Percentiles rank a stretch among this genome's conserved stretches.
These are phyloP conservation scores for Catocala fraxini DNA, from an alignment of 2,888 invertebrate species.

Conservation along the genomic window DNA sequence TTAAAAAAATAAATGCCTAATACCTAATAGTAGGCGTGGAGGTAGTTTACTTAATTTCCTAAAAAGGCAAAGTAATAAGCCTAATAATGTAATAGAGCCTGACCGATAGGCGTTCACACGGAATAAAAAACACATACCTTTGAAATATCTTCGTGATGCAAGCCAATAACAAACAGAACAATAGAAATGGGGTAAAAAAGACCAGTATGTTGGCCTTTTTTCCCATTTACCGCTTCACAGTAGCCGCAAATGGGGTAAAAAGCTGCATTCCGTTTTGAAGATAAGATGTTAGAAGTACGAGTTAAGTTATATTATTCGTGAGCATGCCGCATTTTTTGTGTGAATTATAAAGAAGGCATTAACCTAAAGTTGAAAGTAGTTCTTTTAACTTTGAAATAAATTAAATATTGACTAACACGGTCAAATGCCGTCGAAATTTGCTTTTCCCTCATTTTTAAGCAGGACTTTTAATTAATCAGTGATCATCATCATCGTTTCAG, in stretches of 20 bases:
- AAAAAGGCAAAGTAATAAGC: conserved; percentile 16
- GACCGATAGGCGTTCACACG: conserved; percentile 52
- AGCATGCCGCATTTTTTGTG: neutral
- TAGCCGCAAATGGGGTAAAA: conserved; percentile 22
- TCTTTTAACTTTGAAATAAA: no score
- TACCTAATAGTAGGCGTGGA: conserved; percentile 22
- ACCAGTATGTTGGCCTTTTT: conserved; percentile 5
- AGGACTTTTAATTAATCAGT: no score
- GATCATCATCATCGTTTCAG: no score
- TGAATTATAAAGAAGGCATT: neutral
- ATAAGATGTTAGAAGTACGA: conserved; percentile 2
- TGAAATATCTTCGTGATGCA: conserved; percentile 50
- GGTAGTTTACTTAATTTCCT: conserved; percentile 23
- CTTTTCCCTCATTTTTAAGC: no score
- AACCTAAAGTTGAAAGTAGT: neutral
- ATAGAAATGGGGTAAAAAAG: conserved; percentile 29
- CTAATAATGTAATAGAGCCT: conserved; percentile 40
- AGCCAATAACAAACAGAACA: conserved; percentile 52
- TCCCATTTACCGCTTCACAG: neutral
- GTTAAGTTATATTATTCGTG: neutral
- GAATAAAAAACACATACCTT: conserved; percentile 37
- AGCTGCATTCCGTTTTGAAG: conserved; percentile 26
- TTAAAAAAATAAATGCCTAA: neutral
- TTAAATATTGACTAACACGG: no score
- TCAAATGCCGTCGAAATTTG: no score